Evolutionary conservation across 2,888 invertebrate genomes (phyloP).

Genomic region (Thysanoteuthis rhombus): DNA sequence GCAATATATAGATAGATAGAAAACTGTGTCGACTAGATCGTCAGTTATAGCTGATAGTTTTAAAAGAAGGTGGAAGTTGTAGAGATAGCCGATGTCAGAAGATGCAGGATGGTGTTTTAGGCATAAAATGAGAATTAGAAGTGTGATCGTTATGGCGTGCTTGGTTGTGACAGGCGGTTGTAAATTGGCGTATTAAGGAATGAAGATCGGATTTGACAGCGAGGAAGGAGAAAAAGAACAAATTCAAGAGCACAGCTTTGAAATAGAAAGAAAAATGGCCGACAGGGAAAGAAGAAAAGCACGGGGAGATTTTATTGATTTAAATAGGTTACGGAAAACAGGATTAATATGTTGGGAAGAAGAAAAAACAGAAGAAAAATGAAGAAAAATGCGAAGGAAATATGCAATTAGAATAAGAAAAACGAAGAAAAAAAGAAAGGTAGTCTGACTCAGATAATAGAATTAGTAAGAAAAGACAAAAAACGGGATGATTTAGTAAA

Average conservation of each 20-base stretch:
- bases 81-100: neutral
- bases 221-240: neutral
- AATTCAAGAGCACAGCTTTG: neutral
- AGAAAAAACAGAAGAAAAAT: neutral
- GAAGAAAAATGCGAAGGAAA: neutral
- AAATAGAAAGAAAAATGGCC: neutral
- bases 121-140: neutral
- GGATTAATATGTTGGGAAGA: neutral
- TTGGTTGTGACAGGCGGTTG: neutral
- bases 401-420: neutral
- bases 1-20: too few relatives aligned
- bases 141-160: neutral
- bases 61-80: neutral
- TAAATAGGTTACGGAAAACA: conserved; percentile 12
- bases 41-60: too few relatives aligned
- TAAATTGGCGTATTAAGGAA: neutral
- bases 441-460: too few relatives aligned
- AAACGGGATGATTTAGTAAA: too few relatives aligned
- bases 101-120: neutral
- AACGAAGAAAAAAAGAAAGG: neutral
- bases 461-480: too few relatives aligned
- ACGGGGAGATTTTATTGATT: neutral
- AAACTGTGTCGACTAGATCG: too few relatives aligned
- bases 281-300: neutral
- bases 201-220: conserved; percentile 12